Percentiles rank a stretch among this genome's conserved stretches.
Evolutionary conservation across 1,140 invertebrate genomes (phyloP).

Genomic region (Helicorthomorpha holstii): DNA sequence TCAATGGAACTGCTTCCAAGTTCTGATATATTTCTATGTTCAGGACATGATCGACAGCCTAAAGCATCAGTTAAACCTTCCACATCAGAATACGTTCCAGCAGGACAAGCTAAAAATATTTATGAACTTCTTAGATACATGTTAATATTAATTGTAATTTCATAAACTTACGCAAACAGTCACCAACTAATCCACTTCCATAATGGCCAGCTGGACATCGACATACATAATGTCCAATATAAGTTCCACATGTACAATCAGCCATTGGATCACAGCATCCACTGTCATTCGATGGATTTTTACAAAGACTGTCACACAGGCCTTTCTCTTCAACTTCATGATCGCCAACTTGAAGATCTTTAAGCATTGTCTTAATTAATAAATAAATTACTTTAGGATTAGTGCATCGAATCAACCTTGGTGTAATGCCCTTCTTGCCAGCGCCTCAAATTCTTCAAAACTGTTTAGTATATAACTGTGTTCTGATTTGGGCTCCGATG

Average conservation of each 20-base stretch:
- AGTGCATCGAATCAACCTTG: slow-evolving; percentile 30
- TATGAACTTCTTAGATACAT: neutral
- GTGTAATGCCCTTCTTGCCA: slow-evolving; percentile 47
- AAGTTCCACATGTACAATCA: slow-evolving; percentile 43
- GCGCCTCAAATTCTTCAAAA: slow-evolving; percentile 50
- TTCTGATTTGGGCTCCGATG: slow-evolving; percentile 40
- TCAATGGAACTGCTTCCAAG: slow-evolving; percentile 30
- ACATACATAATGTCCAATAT: slow-evolving; percentile 48
- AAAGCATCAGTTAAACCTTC: slow-evolving; percentile 31
- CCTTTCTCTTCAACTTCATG: slow-evolving; percentile 31
- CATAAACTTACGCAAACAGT: slow-evolving; percentile 38
- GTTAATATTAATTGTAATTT: neutral
- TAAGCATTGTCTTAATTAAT: neutral
- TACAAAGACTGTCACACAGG: slow-evolving; percentile 38
- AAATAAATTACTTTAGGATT: slow-evolving; percentile 7
- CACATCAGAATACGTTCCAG: slow-evolving; percentile 27
- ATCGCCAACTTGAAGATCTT: slow-evolving; percentile 41
- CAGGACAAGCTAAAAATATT: slow-evolving; percentile 25
- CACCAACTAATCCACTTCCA: slow-evolving; percentile 40
- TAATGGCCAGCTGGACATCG: slow-evolving; percentile 44
- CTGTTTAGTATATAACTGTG: slow-evolving; percentile 49
- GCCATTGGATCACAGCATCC: slow-evolving; percentile 43
- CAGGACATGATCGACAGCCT: slow-evolving; percentile 42
- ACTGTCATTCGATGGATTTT: slow-evolving; percentile 18
- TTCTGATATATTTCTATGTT: slow-evolving; percentile 39